phyloP scores from a whole-genome alignment of 2,113 vertebrate genomes.

The Isichthys henryi region DNA sequence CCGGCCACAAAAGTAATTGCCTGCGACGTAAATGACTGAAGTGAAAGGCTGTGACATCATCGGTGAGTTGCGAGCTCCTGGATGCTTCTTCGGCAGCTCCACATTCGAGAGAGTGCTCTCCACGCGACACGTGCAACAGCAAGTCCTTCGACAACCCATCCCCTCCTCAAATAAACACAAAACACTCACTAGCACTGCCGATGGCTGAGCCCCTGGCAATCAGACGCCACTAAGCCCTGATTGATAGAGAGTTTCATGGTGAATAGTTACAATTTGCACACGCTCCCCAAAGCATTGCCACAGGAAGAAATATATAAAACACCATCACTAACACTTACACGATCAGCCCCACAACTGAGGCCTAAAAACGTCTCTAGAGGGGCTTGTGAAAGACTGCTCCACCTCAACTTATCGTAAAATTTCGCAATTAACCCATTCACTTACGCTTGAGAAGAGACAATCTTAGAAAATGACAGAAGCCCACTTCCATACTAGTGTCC shows the following conservation, averaged over 20 bases:
- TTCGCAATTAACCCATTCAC: neutral
- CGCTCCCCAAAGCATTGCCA: neutral
- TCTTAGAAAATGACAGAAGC: neutral
- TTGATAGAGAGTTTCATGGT: too few relatives aligned
- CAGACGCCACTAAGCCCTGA: neutral
- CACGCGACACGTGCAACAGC: neutral
- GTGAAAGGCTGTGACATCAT: neutral
- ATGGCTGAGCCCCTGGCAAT: neutral
- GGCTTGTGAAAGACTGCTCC: neutral
- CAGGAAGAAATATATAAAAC: neutral
- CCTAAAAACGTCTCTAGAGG: neutral
- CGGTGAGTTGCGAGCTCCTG: neutral
- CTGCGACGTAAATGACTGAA: neutral
- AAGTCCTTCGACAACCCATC: neutral
- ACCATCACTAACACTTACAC: neutral
- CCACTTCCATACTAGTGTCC: neutral
- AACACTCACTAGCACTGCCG: neutral
- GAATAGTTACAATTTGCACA: too few relatives aligned
- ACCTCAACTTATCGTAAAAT: neutral
- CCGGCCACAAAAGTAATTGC: neutral
- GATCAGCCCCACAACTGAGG: neutral
- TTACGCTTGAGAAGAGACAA: neutral
- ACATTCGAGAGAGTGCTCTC: neutral
- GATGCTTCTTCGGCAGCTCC: neutral
- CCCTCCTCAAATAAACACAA: neutral